Conservation (phyloP, 2,797 vertebrate species). For the Enteromius radiatus region DNA sequence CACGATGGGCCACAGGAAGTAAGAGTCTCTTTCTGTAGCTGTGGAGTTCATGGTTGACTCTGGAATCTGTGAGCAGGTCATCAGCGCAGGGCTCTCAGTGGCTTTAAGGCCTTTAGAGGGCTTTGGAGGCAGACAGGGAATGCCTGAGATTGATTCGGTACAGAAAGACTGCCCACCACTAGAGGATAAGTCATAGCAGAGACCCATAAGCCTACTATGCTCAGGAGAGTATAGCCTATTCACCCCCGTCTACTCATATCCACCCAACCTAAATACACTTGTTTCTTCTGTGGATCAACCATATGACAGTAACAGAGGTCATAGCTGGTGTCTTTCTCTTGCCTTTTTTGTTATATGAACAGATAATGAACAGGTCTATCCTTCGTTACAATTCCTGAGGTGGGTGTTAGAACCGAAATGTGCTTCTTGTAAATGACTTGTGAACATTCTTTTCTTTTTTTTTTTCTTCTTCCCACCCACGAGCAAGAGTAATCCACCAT, state of each 20-base stretch:
- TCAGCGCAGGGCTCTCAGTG: conserved; percentile 36
- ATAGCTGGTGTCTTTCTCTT: background rate
- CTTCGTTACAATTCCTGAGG: conserved; percentile 19
- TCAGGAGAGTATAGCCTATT: conserved; percentile 5
- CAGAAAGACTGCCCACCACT: conserved; percentile 30
- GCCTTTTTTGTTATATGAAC: background rate
- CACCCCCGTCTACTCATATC: background rate
- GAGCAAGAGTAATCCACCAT: conserved; percentile 73
- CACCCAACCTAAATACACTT: conserved; percentile 19
- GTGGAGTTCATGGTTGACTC: conserved; percentile 11
- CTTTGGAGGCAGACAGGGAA: conserved; percentile 43
- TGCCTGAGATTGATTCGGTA: conserved; percentile 32
- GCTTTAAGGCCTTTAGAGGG: conserved; percentile 43
- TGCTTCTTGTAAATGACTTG: conserved; percentile 59
- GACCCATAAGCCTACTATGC: conserved; percentile 25
- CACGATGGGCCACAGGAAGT: background rate
- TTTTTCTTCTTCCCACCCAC: conserved; percentile 67
- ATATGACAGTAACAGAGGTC: background rate
- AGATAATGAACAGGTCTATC: conserved; percentile 2
- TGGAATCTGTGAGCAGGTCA: conserved; percentile 40
- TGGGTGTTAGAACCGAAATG: conserved; percentile 53
- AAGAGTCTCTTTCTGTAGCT: conserved; percentile 16
- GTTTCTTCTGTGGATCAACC: conserved; percentile 24
- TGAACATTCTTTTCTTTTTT: conserved; percentile 52
- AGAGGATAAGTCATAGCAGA: conserved; percentile 34